Evolutionary conservation across 2,113 vertebrate genomes (phyloP), one percentile per base, ranked within the genome.

Genomic region (Cyanoderma ruficeps): DNA sequence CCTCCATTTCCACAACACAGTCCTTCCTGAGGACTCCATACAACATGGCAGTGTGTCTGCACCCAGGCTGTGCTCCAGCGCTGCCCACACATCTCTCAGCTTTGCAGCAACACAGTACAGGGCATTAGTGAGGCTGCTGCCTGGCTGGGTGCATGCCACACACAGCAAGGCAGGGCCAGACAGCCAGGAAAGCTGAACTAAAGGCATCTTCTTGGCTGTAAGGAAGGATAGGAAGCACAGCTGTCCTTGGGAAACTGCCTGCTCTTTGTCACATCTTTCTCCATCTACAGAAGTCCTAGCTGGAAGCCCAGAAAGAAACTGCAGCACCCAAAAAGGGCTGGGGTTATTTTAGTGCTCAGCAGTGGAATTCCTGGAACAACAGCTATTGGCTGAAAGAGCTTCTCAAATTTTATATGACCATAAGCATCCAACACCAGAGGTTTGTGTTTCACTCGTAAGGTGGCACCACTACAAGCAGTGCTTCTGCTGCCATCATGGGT

Each of bases 81-180:
- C 11, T 14, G 2, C 87, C 49, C 76, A 15, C 2, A 3, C 5
- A 19, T 7, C 46, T 39, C 59, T n/a, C 47, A 71, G 65, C 59
- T 74, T 52, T 64, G 55, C 68, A 56, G 61, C 52, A 56, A 27
- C 60, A 22, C 8, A 3, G 2, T 1, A 13, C 3, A 1, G 13
- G 33, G 39, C 39, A 68, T 9, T 46, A 18, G 19, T 3, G 13
- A n/a, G 33, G 41, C 35, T 11, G 39, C 55, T 88, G 50, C 87
- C 41, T 21, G 14, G 14, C 2, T 31, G 61, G n/a, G 22, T 37
- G 13, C 12, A 13, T 2, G 15, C 23, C 6, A 2, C 1, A 0
- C 13, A 31, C 2, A 41, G 21, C 23, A 18, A 70, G 33, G n/a
- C 56, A 82, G 18, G 33, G 10, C 0, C 3, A 67, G 31, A 35